These are phyloP conservation scores for Cotesia chilonis DNA, from an alignment of 1,140 invertebrate species.

Conservation along the genomic window DNA sequence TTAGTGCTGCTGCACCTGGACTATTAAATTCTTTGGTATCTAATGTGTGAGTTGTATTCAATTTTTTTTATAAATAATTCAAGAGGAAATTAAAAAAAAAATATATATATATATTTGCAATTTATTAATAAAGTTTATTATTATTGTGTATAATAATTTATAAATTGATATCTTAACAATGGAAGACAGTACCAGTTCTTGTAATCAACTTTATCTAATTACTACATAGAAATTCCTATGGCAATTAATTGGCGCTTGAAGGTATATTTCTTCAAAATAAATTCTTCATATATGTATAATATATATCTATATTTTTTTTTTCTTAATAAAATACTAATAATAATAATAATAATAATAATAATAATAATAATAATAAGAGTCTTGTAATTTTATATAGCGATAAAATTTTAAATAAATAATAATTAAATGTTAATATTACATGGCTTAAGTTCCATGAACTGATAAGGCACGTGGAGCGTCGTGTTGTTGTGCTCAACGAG, in stretches of 20 bases:
- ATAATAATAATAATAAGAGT: too few relatives aligned
- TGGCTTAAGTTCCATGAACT: slow-evolving; percentile 82
- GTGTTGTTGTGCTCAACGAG: slow-evolving; percentile 84
- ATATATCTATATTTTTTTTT: slow-evolving; percentile 13
- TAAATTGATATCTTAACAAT: not conserved
- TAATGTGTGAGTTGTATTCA: not conserved
- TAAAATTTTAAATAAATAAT: slow-evolving; percentile 37
- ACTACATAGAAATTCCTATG: slow-evolving; percentile 45
- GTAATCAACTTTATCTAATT: slow-evolving; percentile 29
- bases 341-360: too few relatives aligned
- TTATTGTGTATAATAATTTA: too few relatives aligned
- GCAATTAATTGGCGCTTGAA: slow-evolving; percentile 50
- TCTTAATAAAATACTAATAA: slow-evolving; percentile 32
- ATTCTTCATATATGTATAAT: too few relatives aligned
- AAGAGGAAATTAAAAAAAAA: too few relatives aligned
- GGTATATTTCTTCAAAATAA: not conserved
- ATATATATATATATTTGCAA: too few relatives aligned
- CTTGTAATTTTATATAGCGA: slow-evolving; percentile 7
- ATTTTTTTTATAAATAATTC: not conserved
- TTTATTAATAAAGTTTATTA: too few relatives aligned
- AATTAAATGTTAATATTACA: slow-evolving; percentile 63
- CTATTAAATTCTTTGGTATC: too few relatives aligned
- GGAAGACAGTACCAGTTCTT: slow-evolving; percentile 33
- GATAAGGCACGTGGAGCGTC: slow-evolving; percentile 85
- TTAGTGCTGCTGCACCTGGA: too few relatives aligned